Base-by-base conservation (phyloP, 1,140 invertebrate genomes). In the Papilio glaucus region DNA sequence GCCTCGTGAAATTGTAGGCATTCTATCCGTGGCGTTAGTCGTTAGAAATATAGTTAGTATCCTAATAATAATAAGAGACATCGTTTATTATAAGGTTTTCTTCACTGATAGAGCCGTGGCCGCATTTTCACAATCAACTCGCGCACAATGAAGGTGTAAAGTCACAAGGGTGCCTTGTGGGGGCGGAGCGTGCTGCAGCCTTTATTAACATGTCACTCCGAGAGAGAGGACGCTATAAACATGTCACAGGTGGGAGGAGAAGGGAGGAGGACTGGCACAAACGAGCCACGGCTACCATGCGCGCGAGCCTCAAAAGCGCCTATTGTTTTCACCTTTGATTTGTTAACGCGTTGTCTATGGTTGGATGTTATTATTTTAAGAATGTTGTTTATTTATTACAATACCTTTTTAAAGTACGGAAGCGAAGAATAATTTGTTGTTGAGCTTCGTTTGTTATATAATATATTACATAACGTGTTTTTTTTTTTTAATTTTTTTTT, bases 181-280 rank as follows among this genome's bases (percentile, higher is more conserved):
- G 82, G 82, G 82, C 80, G 82, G 77, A 77, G 73, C 82, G 63
- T 68, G 74, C 73, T 74, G 72, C 72, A 77, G 75, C 78, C 73
- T 82, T 80, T 84, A 84, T 84, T 82, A 84, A 84, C 82, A 80
- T 84, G 82, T 84, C 82, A 84, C 78, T 84, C 75, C 69, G 72
- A 78, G 68, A 70, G 74, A 75, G 74, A 75, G 74, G 74, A 78
- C 78, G 77, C 82, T 76, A 79, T 84, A 84, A 82, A 84, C 74
- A 84, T 80, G 77, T 81, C 79, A 79, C 75, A 49, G 13, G 67
- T 45, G 29, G 39, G 76, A 71, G 77, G 74, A 65, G 62, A 67
- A 72, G 73, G 72, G 57, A 53, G 2, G n/a, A n/a, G n/a, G n/a
- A n/a, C n/a, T n/a, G n/a, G 49, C 10, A 60, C 68, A 49, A 57